Percentiles rank a stretch among this genome's conserved stretches.
Conservation (phyloP, 2,113 vertebrate genomes). For the Lagopus muta region DNA sequence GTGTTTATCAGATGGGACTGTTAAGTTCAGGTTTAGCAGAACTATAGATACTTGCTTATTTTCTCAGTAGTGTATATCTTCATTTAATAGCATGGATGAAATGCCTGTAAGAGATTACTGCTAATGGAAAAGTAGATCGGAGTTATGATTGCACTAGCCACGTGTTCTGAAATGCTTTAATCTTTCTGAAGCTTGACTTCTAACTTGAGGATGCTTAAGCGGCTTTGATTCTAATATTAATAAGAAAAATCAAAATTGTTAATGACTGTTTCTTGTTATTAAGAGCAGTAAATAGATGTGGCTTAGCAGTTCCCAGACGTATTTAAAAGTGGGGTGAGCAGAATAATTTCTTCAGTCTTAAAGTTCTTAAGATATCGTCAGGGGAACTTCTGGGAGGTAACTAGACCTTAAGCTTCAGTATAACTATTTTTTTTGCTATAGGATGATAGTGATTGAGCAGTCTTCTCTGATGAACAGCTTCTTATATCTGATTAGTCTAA, state of each 20-base stretch:
- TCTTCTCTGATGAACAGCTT: not conserved
- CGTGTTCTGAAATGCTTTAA: conserved; percentile 53
- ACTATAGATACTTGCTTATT: conserved; percentile 29
- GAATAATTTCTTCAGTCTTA: conserved; percentile 11
- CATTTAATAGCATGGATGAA: not conserved
- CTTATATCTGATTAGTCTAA: not conserved
- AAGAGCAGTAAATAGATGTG: conserved; percentile 45
- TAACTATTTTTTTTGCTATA: not conserved
- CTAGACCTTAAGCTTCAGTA: not conserved
- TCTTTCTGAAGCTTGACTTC: conserved; percentile 68
- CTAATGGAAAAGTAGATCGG: conserved; percentile 54
- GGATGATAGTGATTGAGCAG: not conserved
- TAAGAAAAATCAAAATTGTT: conserved; percentile 25
- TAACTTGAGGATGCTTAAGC: conserved; percentile 64
- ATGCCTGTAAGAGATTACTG: conserved; percentile 33
- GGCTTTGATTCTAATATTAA: conserved; percentile 68
- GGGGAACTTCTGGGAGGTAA: not conserved
- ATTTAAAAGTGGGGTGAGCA: conserved; percentile 45
- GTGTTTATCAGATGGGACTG: conserved; percentile 2
- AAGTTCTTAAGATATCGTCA: not conserved
- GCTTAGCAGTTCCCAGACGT: conserved; percentile 52
- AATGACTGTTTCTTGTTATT: conserved; percentile 50
- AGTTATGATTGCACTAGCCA: conserved; percentile 41
- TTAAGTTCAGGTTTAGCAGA: conserved; percentile 8
- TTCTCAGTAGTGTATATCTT: conserved; percentile 9